A percentile compares a stretch with the other conserved stretches of the same genome.
These are phyloP conservation scores for Coptodon rendalli DNA, from an alignment of 2,113 vertebrate genomes.

Conservation along the genomic window DNA sequence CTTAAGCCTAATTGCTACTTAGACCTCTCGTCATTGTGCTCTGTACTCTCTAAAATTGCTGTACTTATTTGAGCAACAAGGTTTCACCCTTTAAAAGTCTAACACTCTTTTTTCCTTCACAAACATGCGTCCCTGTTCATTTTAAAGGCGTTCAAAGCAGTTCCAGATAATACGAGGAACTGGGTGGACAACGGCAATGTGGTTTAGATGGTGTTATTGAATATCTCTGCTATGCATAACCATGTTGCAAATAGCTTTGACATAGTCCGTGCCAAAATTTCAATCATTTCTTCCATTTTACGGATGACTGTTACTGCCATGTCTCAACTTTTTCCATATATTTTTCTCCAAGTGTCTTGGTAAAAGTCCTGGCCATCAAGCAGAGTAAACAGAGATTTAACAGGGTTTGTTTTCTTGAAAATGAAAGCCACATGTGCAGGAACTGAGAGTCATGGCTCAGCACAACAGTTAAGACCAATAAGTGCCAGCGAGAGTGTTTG, in stretches of 20 bases:
- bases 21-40: constrained; percentile 9
- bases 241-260: neutral
- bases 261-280: neutral
- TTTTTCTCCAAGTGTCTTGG: neutral
- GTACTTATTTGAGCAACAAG: neutral
- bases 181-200: neutral
- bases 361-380: constrained; percentile 25
- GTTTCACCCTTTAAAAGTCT: neutral
- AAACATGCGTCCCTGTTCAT: neutral
- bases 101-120: neutral
- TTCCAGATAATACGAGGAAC: neutral
- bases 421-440: constrained; percentile 65
- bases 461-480: constrained; percentile 49
- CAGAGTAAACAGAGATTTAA: constrained; percentile 58
- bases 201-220: neutral
- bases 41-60: constrained; percentile 10
- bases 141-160: neutral
- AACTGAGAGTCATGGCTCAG: constrained; percentile 59
- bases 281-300: neutral
- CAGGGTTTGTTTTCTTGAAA: constrained; percentile 56
- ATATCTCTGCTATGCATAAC: neutral
- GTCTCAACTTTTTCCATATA: neutral
- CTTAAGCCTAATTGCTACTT: constrained; percentile 46
- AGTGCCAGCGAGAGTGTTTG: constrained; percentile 16
- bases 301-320: neutral